Evolutionary conservation across 2,888 invertebrate genomes (phyloP).

Genomic region (Machimus rusticus): DNA sequence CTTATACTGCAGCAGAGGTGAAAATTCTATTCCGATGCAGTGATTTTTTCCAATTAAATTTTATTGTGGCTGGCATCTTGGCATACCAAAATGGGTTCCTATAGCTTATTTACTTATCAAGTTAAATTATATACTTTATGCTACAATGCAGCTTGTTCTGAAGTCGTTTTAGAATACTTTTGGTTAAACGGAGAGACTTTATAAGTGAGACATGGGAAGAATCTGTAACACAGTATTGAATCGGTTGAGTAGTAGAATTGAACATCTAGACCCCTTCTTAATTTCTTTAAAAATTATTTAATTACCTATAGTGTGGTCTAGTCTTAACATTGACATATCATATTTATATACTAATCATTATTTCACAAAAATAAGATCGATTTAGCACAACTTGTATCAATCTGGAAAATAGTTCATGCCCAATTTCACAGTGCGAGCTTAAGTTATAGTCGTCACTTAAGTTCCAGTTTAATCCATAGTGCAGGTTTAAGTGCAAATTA

Average conservation of each 20-base stretch:
- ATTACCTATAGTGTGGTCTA: not conserved
- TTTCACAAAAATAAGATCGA: too few relatives aligned
- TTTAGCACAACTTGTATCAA: too few relatives aligned
- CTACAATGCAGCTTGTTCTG: not conserved
- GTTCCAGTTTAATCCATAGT: too few relatives aligned
- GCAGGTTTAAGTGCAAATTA: too few relatives aligned
- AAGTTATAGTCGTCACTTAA: too few relatives aligned
- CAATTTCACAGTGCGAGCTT: too few relatives aligned
- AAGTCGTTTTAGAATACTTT: not conserved
- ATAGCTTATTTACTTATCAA: not conserved
- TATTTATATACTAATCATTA: too few relatives aligned
- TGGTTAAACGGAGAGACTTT: not conserved
- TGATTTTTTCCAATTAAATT: not conserved
- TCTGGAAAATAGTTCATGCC: too few relatives aligned
- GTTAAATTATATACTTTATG: not conserved
- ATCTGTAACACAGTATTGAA: not conserved
- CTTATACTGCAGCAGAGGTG: not conserved
- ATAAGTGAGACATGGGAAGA: not conserved
- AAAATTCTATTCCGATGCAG: not conserved
- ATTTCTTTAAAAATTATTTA: not conserved
- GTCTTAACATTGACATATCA: too few relatives aligned
- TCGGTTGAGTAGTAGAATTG: not conserved
- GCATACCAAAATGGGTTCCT: not conserved
- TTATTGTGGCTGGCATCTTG: not conserved
- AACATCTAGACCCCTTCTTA: not conserved